Percentiles rank a stretch among this genome's conserved stretches.
Evolutionary conservation across 2,113 vertebrate species (phyloP).

Genomic region (Echinops telfairi): DNA sequence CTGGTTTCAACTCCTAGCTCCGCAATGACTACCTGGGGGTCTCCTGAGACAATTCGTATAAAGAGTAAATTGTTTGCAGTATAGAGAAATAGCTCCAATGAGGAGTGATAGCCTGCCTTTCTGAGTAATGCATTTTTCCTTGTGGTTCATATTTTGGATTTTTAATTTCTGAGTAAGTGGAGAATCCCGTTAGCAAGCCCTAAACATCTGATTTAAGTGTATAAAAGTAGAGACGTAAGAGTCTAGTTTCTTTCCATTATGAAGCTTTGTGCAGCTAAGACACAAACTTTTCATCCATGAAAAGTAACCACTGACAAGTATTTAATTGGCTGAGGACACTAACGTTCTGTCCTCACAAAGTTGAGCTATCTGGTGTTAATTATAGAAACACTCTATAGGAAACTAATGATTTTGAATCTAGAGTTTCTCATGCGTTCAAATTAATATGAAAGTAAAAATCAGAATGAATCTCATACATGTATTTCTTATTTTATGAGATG

Average conservation of each 20-base stretch:
- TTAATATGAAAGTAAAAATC: not conserved
- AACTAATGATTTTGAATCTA: not conserved
- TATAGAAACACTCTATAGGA: not conserved
- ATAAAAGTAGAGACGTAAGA: not conserved
- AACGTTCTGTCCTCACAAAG: not conserved
- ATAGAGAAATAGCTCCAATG: not conserved
- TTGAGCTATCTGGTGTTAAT: not conserved
- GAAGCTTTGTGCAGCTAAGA: not conserved
- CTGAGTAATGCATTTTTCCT: not conserved
- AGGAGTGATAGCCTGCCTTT: not conserved
- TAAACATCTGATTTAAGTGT: not conserved
- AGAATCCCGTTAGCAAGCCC: not conserved
- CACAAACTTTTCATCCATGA: not conserved
- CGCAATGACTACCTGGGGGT: not conserved
- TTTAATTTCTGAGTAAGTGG: not conserved
- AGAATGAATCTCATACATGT: not conserved
- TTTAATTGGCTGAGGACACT: not conserved
- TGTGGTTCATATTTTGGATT: not conserved
- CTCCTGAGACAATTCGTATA: not conserved
- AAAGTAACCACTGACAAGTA: not conserved
- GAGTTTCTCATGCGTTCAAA: not conserved
- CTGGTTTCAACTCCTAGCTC: not conserved
- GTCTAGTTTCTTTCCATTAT: not conserved
- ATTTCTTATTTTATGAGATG: not conserved
- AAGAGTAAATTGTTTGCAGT: not conserved